Evolutionary conservation across 2,888 invertebrate species (phyloP).

Genomic region (Leucoma salicis): DNA sequence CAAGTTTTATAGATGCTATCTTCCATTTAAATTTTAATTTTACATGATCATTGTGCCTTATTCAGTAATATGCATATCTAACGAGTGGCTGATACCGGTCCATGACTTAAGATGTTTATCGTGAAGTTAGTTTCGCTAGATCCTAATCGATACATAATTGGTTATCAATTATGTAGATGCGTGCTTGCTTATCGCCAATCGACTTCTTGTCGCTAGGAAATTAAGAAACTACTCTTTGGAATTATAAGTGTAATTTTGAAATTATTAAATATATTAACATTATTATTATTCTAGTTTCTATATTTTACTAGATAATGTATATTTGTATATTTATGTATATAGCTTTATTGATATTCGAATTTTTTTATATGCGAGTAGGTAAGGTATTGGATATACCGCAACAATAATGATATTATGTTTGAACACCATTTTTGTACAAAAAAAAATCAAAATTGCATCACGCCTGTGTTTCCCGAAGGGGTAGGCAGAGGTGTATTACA

Average conservation of each 20-base stretch:
- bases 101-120: slow-evolving; percentile 33
- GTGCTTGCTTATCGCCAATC: slow-evolving; percentile 23
- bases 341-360: too few species aligned
- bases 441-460: too few species aligned
- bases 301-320: too few species aligned
- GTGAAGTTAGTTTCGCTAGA: slow-evolving; percentile 37
- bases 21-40: slow-evolving; percentile 64
- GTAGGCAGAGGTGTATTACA: too few species aligned
- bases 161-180: slow-evolving; percentile 36
- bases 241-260: slow-evolving; percentile 4
- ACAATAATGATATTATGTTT: too few species aligned
- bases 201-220: slow-evolving; percentile 22
- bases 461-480: too few species aligned
- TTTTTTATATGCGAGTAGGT: too few species aligned
- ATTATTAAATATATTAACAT: background rate
- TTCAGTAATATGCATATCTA: slow-evolving; percentile 36
- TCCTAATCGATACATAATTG: slow-evolving; percentile 36
- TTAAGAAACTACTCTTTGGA: slow-evolving; percentile 29
- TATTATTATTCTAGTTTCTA: background rate
- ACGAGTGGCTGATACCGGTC: slow-evolving; percentile 33
- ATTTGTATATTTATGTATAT: too few species aligned
- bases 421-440: too few species aligned
- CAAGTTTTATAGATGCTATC: slow-evolving; percentile 56
- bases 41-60: slow-evolving; percentile 48
- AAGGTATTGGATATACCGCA: too few species aligned